Conservation (phyloP, 2,888 invertebrate genomes). For the Melieria omissa region DNA sequence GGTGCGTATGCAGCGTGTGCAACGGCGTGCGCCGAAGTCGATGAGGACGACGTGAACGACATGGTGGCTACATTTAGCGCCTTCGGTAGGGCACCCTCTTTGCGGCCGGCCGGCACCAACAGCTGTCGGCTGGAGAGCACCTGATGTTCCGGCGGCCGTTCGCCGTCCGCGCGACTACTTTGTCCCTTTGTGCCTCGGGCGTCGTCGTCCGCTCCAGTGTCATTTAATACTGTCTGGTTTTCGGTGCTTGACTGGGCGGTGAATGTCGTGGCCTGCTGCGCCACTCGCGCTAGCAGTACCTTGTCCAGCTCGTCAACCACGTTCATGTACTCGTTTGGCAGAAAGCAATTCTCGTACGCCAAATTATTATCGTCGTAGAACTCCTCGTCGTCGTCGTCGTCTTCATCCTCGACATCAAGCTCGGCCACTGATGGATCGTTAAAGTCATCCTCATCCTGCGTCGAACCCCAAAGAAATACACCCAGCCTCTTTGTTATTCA, state of each 20-base stretch:
- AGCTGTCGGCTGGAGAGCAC: too few relatives aligned
- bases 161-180: too few relatives aligned
- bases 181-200: too few relatives aligned
- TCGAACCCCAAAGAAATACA: neutral
- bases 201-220: too few relatives aligned
- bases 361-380: slow-evolving; percentile 52
- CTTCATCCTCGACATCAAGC: slow-evolving; percentile 52
- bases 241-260: too few relatives aligned
- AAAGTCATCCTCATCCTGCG: slow-evolving; percentile 50
- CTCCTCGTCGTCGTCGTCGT: slow-evolving; percentile 56
- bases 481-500: neutral
- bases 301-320: slow-evolving; percentile 57
- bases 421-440: slow-evolving; percentile 43
- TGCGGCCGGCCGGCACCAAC: too few relatives aligned
- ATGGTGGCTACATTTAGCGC: too few relatives aligned
- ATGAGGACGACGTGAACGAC: too few relatives aligned
- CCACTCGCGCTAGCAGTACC: slow-evolving; percentile 20
- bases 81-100: too few relatives aligned
- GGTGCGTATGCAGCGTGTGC: neutral
- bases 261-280: neutral
- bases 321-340: slow-evolving; percentile 56
- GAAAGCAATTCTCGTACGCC: slow-evolving; percentile 56
- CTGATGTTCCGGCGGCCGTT: too few relatives aligned
- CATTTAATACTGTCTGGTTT: too few relatives aligned
- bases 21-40: neutral